These are phyloP conservation scores for Axinella damicornis DNA, from an alignment of 37 sponge, comb jelly and placozoan genomes.

Conservation along the genomic window DNA sequence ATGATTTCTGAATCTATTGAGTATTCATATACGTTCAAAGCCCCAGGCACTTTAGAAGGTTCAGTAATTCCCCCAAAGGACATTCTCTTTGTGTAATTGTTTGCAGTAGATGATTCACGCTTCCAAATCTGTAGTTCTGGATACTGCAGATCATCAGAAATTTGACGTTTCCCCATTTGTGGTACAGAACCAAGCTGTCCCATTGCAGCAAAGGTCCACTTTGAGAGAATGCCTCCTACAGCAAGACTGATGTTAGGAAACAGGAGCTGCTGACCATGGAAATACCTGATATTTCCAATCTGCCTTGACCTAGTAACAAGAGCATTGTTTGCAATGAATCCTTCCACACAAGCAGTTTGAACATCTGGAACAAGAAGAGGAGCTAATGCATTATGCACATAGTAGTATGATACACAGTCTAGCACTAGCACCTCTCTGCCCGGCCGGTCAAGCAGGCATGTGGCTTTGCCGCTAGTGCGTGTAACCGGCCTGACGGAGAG, in stretches of 20 bases:
- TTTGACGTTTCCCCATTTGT: no score
- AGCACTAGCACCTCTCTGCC: no score
- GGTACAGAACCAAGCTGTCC: no score
- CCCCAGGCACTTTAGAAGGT: not conserved
- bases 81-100: not conserved
- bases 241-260: not conserved
- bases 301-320: not conserved
- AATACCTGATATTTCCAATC: not conserved
- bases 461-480: no score
- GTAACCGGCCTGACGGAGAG: no score
- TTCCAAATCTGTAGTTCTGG: conserved; percentile 19
- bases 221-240: no score
- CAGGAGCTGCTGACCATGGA: not conserved
- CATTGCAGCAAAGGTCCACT: no score
- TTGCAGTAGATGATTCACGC: not conserved
- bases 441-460: no score
- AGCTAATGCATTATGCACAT: no score
- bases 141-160: not conserved
- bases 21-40: not conserved
- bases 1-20: not conserved
- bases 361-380: not conserved
- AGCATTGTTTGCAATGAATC: not conserved
- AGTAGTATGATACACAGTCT: no score
- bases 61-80: not conserved
- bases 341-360: not conserved